Conservation (phyloP, 1,140 invertebrate genomes). For the Rhynchophorus ferrugineus region DNA sequence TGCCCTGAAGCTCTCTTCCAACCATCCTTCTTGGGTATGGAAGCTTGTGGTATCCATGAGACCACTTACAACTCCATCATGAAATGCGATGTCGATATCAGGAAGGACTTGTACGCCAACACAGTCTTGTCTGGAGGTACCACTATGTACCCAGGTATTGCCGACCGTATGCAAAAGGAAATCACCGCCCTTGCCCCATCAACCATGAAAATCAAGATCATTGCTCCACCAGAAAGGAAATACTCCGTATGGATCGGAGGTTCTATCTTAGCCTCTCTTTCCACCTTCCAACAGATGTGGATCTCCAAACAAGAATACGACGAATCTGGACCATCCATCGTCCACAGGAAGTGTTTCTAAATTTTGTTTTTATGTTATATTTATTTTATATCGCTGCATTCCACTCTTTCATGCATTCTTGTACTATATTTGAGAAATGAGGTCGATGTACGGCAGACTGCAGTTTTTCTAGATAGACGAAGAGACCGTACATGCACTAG, state of each 20-base stretch:
- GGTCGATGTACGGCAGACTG: constrained; percentile 27
- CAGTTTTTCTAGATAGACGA: constrained; percentile 16
- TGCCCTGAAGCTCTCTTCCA: constrained; percentile 91
- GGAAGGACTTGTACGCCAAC: constrained; percentile 87
- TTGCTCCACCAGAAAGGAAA: constrained; percentile 86
- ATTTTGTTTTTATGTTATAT: constrained; percentile 25
- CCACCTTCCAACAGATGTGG: constrained; percentile 85
- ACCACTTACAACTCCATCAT: constrained; percentile 93
- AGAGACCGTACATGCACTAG: constrained; percentile 35
- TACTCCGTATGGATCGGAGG: constrained; percentile 90
- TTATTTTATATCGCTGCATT: constrained; percentile 22
- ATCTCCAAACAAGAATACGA: constrained; percentile 89
- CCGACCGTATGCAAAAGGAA: constrained; percentile 79
- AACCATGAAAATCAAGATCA: constrained; percentile 91
- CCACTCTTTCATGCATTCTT: constrained; percentile 29
- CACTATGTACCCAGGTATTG: constrained; percentile 66
- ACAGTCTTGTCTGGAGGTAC: constrained; percentile 80
- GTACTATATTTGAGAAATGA: constrained; percentile 22
- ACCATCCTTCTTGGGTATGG: constrained; percentile 85
- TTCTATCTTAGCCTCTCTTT: constrained; percentile 76
- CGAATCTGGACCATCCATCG: constrained; percentile 85
- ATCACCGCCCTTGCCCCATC: constrained; percentile 69
- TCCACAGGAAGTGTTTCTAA: constrained; percentile 94
- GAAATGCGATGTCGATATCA: constrained; percentile 89
- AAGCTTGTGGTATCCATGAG: constrained; percentile 84